These are phyloP conservation scores for Galeopsomyia nigrocyanea DNA, from an alignment of 2,888 invertebrate species.

Conservation along the genomic window DNA sequence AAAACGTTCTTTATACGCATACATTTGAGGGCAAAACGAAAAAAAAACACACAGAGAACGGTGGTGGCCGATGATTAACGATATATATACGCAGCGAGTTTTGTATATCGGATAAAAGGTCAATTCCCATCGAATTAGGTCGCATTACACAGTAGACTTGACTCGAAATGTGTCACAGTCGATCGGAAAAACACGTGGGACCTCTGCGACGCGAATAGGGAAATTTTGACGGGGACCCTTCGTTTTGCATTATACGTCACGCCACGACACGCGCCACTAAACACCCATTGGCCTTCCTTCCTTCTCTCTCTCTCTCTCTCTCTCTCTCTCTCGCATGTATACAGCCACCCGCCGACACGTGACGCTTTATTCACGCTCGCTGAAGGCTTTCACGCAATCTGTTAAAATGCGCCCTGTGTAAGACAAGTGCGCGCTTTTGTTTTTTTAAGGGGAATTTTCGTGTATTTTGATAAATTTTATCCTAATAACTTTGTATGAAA, in stretches of 20 bases:
- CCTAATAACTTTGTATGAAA: no score
- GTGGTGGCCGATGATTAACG: constrained; percentile 40
- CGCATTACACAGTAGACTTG: constrained; percentile 36
- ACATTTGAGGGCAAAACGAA: neutral
- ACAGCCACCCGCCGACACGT: constrained; percentile 21
- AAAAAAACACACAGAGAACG: neutral
- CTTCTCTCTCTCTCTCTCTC: constrained; percentile 45
- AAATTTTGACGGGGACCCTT: constrained; percentile 43
- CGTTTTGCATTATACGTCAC: constrained; percentile 53
- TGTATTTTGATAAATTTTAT: no score
- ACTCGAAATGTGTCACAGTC: constrained; percentile 28
- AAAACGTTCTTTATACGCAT: neutral
- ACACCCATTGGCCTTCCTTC: constrained; percentile 58
- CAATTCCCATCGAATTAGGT: constrained; percentile 45
- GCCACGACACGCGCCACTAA: constrained; percentile 64
- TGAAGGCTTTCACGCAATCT: constrained; percentile 26
- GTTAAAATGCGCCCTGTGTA: constrained; percentile 5
- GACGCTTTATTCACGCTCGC: constrained; percentile 41
- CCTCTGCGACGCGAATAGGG: constrained; percentile 15
- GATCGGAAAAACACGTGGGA: constrained; percentile 44
- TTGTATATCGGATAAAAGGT: constrained; percentile 23
- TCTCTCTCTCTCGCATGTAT: neutral
- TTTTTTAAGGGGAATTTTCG: neutral
- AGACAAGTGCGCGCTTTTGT: neutral
- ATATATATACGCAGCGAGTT: neutral